A percentile compares a stretch with the other conserved stretches of the same genome.
These are phyloP conservation scores for Rotaria magnacalcarata DNA, from an alignment of 2,888 invertebrate species.

Conservation along the genomic window DNA sequence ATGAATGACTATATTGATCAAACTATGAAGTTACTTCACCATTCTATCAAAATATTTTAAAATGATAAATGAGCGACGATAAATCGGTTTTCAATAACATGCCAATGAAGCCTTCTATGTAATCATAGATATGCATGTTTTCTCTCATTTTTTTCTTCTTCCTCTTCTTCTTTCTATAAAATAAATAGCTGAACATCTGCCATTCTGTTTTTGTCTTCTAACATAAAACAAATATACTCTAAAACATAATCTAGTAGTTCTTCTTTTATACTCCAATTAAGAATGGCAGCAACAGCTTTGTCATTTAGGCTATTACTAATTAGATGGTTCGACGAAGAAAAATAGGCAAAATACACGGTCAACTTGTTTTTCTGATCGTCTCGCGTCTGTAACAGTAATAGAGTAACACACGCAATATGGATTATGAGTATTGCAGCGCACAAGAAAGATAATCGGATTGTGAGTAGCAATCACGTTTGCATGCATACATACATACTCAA, in stretches of 20 bases:
- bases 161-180: not conserved
- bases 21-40: not conserved
- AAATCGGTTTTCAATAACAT: constrained; percentile 11
- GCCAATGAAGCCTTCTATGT: not conserved
- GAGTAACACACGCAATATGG: constrained; percentile 18
- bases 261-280: constrained; percentile 16
- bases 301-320: not conserved
- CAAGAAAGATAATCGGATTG: constrained; percentile 10
- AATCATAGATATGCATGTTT: not conserved
- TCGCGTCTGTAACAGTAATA: constrained; percentile 26
- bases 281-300: constrained; percentile 14
- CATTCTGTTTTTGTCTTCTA: not conserved
- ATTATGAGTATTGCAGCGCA: constrained; percentile 4
- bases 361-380: constrained; percentile 12
- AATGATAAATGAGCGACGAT: not conserved
- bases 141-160: not conserved
- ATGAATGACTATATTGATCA: not conserved
- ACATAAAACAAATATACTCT: constrained; percentile 6
- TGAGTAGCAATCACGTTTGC: not conserved
- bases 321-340: not conserved
- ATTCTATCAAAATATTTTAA: not conserved
- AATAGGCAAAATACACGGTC: not conserved
- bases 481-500: not conserved
- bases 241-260: not conserved
- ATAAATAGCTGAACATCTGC: not conserved